Evolutionary conservation across 2,113 vertebrate species (phyloP).

Genomic region (Corapipo altera): DNA sequence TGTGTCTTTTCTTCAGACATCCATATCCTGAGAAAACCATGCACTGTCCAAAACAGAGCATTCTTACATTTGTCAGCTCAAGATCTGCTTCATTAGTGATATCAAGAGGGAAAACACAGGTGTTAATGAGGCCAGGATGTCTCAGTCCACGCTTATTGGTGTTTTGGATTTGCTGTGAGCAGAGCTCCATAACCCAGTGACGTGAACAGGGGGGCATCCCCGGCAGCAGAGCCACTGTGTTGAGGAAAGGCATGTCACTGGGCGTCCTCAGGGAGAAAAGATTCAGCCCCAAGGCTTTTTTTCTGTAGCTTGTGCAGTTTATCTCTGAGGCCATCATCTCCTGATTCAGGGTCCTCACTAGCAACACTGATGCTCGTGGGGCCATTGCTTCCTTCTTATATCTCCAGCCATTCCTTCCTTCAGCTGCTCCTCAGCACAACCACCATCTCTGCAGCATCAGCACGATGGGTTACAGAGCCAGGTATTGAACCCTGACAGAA

Average conservation of each 20-base stretch:
- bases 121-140: not conserved
- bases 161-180: not conserved
- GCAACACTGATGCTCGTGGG: not conserved
- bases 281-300: not conserved
- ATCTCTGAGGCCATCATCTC: not conserved
- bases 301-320: not conserved
- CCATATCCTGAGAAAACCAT: not conserved
- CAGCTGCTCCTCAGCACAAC: not conserved
- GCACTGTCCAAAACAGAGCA: not conserved
- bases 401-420: not conserved
- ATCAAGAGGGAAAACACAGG: not conserved
- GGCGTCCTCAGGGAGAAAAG: not conserved
- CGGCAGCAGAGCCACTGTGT: not conserved
- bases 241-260: not conserved
- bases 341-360: not conserved
- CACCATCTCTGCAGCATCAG: not conserved
- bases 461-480: rapidly evolving
- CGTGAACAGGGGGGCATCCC: not conserved
- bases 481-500: not conserved
- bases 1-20: not conserved
- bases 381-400: not conserved
- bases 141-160: not conserved
- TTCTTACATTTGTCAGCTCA: not conserved
- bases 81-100: not conserved
- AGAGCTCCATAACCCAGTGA: not conserved